phyloP scores from a whole-genome alignment of 2,113 vertebrate genomes.

The Euleptes europaea region DNA sequence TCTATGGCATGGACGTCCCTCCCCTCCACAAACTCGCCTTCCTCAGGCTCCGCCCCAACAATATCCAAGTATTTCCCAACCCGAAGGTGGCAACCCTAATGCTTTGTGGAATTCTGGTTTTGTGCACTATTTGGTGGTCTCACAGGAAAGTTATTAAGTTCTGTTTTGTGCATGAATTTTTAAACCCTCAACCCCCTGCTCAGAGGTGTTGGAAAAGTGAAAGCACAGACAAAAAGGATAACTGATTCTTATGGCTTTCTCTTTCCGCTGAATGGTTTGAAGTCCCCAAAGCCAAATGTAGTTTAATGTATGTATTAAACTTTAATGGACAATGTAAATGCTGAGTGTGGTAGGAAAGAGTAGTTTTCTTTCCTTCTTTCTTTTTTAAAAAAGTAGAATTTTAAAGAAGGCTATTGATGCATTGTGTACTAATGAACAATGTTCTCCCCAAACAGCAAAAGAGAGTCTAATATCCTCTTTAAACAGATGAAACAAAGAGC shows the following conservation, averaged over 20 bases:
- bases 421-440: constrained; percentile 7
- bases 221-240: neutral
- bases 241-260: neutral
- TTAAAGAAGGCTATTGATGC: neutral
- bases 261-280: neutral
- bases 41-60: no score
- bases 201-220: no score
- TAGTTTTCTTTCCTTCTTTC: neutral
- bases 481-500: neutral
- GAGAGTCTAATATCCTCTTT: neutral
- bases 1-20: no score
- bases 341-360: neutral
- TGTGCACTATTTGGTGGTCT: neutral
- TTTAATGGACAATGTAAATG: constrained; percentile 22
- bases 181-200: neutral
- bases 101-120: neutral
- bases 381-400: constrained; percentile 18
- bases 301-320: constrained; percentile 25
- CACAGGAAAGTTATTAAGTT: neutral
- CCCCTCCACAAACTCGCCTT: no score
- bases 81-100: no score
- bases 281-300: constrained; percentile 22
- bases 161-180: neutral
- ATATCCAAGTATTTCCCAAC: no score
- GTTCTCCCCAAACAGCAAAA: neutral